Conservation (phyloP, 2,797 vertebrate species). For the Cyclura pinguis region DNA sequence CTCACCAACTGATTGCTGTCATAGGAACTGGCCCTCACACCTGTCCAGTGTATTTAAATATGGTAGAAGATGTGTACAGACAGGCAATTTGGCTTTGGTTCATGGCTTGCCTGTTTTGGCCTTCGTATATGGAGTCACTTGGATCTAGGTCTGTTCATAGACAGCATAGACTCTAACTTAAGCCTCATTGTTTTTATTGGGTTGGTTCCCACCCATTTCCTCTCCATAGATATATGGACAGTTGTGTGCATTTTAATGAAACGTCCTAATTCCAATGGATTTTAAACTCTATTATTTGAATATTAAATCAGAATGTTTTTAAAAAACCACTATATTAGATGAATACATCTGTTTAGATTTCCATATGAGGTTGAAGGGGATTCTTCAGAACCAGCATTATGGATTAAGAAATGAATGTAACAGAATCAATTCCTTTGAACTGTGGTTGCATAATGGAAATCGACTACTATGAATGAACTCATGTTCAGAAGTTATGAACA, state of each 20-base stretch:
- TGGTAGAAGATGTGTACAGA: neutral
- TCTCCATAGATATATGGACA: neutral
- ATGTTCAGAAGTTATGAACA: conserved; percentile 90
- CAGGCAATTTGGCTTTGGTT: neutral
- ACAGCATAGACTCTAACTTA: neutral
- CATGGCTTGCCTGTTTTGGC: neutral
- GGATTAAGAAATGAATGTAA: conserved; percentile 83
- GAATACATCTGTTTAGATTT: conserved; percentile 23
- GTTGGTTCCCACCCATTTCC: no score
- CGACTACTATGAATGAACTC: conserved; percentile 85
- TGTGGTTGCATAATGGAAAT: conserved; percentile 88
- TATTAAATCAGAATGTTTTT: conserved; percentile 43
- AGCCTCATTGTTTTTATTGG: neutral
- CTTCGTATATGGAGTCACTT: neutral
- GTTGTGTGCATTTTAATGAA: neutral
- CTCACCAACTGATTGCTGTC: neutral
- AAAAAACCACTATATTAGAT: conserved; percentile 24
- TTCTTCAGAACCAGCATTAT: conserved; percentile 82
- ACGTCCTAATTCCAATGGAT: conserved; percentile 5
- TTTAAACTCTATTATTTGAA: conserved; percentile 2
- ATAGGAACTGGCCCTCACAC: neutral
- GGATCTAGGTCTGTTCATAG: neutral
- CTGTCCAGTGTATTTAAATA: neutral
- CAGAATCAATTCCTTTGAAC: conserved; percentile 85
- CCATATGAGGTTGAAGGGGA: conserved; percentile 72